Percentiles rank a stretch among this genome's conserved stretches.
phyloP scores from a whole-genome alignment of 2,888 invertebrate genomes.

The Entomobrya multifasciata region DNA sequence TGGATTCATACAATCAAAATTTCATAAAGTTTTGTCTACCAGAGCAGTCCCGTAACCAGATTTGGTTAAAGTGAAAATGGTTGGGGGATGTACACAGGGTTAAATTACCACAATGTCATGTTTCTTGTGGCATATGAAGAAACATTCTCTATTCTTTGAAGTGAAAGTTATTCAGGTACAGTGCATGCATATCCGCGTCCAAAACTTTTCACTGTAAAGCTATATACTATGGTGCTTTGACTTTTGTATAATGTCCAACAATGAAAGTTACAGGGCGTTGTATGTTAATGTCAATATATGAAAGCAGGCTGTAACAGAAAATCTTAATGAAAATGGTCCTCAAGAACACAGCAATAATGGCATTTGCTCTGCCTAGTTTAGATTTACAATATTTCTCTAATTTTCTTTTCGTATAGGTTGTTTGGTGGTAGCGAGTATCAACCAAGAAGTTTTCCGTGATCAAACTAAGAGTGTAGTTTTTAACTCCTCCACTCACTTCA shows the following conservation, averaged over 20 bases:
- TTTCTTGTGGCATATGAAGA: neutral
- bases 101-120: constrained; percentile 10
- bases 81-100: neutral
- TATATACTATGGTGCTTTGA: too few species aligned
- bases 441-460: constrained; percentile 3
- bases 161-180: neutral
- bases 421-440: neutral
- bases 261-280: too few species aligned
- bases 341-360: constrained; percentile 33
- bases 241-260: too few species aligned
- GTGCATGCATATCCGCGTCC: too few species aligned
- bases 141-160: neutral
- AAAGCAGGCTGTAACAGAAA: neutral
- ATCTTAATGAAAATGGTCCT: constrained; percentile 13
- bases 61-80: neutral
- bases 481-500: neutral
- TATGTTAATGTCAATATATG: neutral
- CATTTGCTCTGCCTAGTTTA: constrained; percentile 50
- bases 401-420: neutral
- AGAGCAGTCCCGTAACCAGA: neutral
- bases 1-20: constrained; percentile 26
- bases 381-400: constrained; percentile 38
- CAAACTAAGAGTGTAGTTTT: neutral
- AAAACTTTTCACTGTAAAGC: too few species aligned
- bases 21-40: constrained; percentile 3